Evolutionary conservation across 2,113 vertebrate genomes (phyloP).

Genomic region (Hylia prasina): DNA sequence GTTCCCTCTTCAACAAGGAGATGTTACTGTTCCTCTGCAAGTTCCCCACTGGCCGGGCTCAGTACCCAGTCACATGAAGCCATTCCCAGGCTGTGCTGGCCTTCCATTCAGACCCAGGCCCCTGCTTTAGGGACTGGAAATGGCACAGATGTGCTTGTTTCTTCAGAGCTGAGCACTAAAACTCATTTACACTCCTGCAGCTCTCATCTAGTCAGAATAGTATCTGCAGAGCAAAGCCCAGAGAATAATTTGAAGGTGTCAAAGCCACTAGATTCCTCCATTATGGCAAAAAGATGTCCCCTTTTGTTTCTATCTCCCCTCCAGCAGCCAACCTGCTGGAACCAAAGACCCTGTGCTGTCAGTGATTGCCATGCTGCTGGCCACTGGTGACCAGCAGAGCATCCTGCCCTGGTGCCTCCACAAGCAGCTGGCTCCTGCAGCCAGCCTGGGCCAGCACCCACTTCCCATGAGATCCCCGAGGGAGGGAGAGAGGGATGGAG

Average conservation of each 20-base stretch:
- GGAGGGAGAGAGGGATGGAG: background rate
- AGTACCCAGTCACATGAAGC: background rate
- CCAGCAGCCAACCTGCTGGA: background rate
- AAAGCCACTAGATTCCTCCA: background rate
- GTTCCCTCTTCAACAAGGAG: background rate
- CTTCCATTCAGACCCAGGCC: background rate
- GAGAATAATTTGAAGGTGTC: background rate
- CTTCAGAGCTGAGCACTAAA: background rate
- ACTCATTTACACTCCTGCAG: background rate
- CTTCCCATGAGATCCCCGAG: background rate
- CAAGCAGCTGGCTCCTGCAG: background rate
- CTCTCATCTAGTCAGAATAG: background rate
- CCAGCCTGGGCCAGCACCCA: background rate
- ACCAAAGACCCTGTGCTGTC: background rate
- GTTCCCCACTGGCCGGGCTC: background rate
- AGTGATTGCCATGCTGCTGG: background rate
- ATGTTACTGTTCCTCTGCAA: background rate
- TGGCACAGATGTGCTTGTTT: accelerated
- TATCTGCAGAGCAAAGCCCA: background rate
- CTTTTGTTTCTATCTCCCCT: background rate
- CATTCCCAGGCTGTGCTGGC: background rate
- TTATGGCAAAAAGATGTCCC: background rate
- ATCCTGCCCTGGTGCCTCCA: background rate
- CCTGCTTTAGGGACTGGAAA: background rate
- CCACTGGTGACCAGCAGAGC: background rate